A percentile compares a stretch with the other conserved stretches of the same genome.
These are phyloP conservation scores for Alectura lathami DNA, from an alignment of 2,113 vertebrate genomes.

Conservation along the genomic window DNA sequence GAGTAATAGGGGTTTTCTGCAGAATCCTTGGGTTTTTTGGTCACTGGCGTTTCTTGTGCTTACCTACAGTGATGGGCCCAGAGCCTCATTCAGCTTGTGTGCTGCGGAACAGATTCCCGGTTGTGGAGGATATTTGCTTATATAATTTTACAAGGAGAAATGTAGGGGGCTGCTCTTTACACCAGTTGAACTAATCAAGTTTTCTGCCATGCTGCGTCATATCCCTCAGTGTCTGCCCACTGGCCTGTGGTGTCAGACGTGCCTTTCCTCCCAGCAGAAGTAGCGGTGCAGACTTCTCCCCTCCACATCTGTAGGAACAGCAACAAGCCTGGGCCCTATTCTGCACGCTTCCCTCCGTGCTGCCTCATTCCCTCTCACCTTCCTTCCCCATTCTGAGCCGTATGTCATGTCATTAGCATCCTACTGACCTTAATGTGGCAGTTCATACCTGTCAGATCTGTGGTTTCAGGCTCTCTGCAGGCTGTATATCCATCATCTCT, in stretches of 20 bases:
- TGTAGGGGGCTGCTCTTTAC: background rate
- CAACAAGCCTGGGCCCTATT: background rate
- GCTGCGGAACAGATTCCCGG: background rate
- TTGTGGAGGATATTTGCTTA: background rate
- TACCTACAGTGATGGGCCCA: fast-evolving
- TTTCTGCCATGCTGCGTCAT: background rate
- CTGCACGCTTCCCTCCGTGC: fast-evolving
- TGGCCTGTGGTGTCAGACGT: background rate
- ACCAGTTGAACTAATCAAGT: background rate
- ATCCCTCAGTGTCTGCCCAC: background rate
- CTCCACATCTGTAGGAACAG: background rate
- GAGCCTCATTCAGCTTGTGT: background rate
- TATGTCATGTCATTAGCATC: background rate
- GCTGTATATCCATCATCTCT: conserved; percentile 33
- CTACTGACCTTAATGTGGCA: background rate
- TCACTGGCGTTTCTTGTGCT: background rate
- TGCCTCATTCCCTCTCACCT: background rate
- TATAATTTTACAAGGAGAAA: background rate
- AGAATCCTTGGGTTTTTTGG: background rate
- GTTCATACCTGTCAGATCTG: conserved; percentile 30
- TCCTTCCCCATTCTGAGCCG: background rate
- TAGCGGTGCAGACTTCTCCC: background rate
- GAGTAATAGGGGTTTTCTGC: background rate
- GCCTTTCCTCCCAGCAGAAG: background rate
- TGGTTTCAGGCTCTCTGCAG: conserved; percentile 1